Percentiles rank a stretch among this genome's conserved stretches.
Evolutionary conservation across 2,797 vertebrate genomes (phyloP).

Genomic region (Aphelocoma californica): DNA sequence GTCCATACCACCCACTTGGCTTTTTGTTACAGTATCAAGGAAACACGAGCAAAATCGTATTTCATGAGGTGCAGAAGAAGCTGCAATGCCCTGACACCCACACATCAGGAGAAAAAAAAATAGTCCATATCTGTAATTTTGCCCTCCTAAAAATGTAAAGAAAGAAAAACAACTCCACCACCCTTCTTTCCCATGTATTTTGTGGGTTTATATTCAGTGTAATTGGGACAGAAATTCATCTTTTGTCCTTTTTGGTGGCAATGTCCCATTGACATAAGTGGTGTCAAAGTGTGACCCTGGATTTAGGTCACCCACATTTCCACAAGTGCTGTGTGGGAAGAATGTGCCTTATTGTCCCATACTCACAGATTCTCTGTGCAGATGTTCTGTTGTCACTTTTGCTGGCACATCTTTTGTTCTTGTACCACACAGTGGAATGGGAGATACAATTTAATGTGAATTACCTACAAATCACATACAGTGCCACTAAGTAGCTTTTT

Average conservation of each 20-base stretch:
- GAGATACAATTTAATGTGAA: conserved; percentile 49
- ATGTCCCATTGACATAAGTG: background rate
- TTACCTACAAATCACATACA: conserved; percentile 43
- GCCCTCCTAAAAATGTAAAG: background rate
- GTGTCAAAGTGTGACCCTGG: background rate
- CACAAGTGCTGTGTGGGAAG: background rate
- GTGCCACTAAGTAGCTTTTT: conserved; percentile 23
- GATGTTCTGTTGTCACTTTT: background rate
- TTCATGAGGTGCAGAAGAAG: background rate
- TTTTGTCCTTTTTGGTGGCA: background rate
- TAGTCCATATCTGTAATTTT: background rate
- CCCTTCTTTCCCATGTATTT: background rate
- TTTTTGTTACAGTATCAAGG: background rate
- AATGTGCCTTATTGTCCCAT: background rate
- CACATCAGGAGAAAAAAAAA: background rate
- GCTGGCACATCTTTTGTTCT: background rate
- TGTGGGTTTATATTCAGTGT: background rate
- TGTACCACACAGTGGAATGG: background rate
- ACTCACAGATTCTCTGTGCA: background rate
- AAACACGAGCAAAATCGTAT: background rate
- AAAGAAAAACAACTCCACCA: background rate
- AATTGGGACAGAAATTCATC: background rate
- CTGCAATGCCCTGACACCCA: conserved; percentile 37
- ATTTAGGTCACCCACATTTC: background rate
- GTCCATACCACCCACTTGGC: background rate